Percentiles rank a stretch among this genome's conserved stretches.
Conservation (phyloP, 2,888 invertebrate genomes). For the Mythimna pallens region DNA sequence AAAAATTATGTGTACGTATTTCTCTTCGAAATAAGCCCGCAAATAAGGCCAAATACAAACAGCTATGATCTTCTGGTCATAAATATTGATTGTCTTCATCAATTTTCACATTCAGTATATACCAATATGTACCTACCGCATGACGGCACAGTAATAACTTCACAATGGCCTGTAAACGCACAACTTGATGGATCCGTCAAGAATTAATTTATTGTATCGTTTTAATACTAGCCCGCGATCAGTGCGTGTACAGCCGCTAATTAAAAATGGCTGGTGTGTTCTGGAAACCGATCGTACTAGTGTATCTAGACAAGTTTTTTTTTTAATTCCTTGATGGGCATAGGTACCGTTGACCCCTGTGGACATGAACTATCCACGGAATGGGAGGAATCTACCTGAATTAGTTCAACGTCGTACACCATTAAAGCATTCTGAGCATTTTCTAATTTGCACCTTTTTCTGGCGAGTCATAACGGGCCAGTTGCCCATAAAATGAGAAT, state of each 20-base stretch:
- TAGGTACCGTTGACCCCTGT: slow-evolving; percentile 58
- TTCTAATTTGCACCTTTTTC: slow-evolving; percentile 23
- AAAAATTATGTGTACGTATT: slow-evolving; percentile 22
- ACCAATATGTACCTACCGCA: slow-evolving; percentile 42
- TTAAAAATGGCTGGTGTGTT: slow-evolving; percentile 65
- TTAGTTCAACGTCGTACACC: slow-evolving; percentile 25
- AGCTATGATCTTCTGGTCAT: slow-evolving; percentile 26
- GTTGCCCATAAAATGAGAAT: slow-evolving; percentile 4
- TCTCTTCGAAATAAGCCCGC: slow-evolving; percentile 8
- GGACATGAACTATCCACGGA: slow-evolving; percentile 46
- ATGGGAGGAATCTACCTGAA: slow-evolving; percentile 54
- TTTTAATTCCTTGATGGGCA: slow-evolving; percentile 48
- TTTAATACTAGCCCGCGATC: slow-evolving; percentile 65
- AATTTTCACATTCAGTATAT: slow-evolving; percentile 45
- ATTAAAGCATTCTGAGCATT: slow-evolving; percentile 54
- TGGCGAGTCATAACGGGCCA: slow-evolving; percentile 3
- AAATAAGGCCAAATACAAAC: slow-evolving; percentile 21
- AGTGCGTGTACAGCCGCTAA: slow-evolving; percentile 57
- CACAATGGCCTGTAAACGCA: slow-evolving; percentile 72
- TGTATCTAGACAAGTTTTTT: slow-evolving; percentile 60
- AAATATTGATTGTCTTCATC: slow-evolving; percentile 52
- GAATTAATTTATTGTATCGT: slow-evolving; percentile 76
- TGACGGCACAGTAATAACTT: slow-evolving; percentile 59
- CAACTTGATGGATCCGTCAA: slow-evolving; percentile 74
- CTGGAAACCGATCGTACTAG: slow-evolving; percentile 52